Percentiles rank a stretch among this genome's conserved stretches.
Evolutionary conservation across 2,888 invertebrate genomes (phyloP).

Genomic region (Pilophorus perplexus): DNA sequence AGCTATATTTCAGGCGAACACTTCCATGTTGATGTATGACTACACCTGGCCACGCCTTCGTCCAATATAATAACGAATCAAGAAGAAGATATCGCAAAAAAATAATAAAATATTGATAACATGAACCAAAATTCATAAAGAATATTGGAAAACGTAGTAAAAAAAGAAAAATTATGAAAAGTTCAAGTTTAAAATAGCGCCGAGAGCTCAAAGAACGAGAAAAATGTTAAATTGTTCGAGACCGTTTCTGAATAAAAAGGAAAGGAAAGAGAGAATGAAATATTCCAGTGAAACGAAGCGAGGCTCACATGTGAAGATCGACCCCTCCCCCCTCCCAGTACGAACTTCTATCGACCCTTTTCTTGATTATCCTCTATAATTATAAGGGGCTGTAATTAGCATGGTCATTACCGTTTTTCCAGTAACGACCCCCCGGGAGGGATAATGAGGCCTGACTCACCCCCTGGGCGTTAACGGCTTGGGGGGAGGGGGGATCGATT

Average conservation of each 20-base stretch:
- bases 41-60: no score
- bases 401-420: slow-evolving; percentile 40
- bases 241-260: slow-evolving; percentile 18
- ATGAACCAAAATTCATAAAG: no score
- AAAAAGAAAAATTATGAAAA: no score
- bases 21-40: no score
- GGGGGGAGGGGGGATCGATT: no score
- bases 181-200: no score
- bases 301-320: slow-evolving; percentile 23
- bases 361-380: slow-evolving; percentile 37
- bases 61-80: no score
- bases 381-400: slow-evolving; percentile 41
- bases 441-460: slow-evolving; percentile 36
- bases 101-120: no score
- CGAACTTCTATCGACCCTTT: slow-evolving; percentile 29
- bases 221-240: slow-evolving; percentile 32
- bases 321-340: not conserved
- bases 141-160: no score
- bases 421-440: slow-evolving; percentile 36
- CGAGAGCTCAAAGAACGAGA: not conserved
- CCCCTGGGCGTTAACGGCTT: no score
- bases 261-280: slow-evolving; percentile 24
- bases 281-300: slow-evolving; percentile 29
- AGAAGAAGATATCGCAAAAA: no score
- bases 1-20: no score